Conservation (phyloP, 2,797 vertebrate species). For the Myiotriccus ornatus region DNA sequence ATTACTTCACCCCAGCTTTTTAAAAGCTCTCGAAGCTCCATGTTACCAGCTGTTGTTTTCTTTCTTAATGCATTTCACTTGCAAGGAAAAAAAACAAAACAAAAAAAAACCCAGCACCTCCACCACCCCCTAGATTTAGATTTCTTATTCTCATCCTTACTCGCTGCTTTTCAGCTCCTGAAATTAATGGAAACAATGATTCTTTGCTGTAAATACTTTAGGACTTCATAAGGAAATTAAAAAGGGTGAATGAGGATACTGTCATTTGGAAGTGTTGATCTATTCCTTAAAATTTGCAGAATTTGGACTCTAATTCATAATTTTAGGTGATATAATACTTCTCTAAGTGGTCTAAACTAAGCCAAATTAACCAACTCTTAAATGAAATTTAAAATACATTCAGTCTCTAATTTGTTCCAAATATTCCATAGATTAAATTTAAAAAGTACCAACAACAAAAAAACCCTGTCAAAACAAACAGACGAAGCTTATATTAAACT, state of each 20-base stretch:
- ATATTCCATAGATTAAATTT: neutral
- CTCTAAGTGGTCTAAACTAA: neutral
- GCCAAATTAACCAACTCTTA: neutral
- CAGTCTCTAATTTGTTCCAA: neutral
- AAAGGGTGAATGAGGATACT: neutral
- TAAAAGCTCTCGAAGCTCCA: conserved; percentile 58
- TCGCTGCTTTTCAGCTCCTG: conserved; percentile 42
- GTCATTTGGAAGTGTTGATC: neutral
- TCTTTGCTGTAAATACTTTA: neutral
- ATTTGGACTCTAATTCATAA: neutral
- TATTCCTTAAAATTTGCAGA: neutral
- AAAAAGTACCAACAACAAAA: neutral
- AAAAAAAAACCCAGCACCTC: neutral
- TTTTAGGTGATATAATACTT: neutral
- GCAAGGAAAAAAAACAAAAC: neutral
- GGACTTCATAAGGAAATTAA: conserved; percentile 1
- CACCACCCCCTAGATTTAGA: neutral
- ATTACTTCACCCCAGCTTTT: conserved; percentile 63
- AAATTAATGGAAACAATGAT: conserved; percentile 14
- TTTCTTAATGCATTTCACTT: conserved; percentile 64
- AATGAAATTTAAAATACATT: neutral
- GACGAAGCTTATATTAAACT: neutral
- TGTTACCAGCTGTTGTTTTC: conserved; percentile 74
- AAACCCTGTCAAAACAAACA: neutral
- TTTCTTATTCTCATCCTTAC: conserved; percentile 45